Base-by-base conservation (phyloP, 1,140 invertebrate species). In the Telenomus remus region DNA sequence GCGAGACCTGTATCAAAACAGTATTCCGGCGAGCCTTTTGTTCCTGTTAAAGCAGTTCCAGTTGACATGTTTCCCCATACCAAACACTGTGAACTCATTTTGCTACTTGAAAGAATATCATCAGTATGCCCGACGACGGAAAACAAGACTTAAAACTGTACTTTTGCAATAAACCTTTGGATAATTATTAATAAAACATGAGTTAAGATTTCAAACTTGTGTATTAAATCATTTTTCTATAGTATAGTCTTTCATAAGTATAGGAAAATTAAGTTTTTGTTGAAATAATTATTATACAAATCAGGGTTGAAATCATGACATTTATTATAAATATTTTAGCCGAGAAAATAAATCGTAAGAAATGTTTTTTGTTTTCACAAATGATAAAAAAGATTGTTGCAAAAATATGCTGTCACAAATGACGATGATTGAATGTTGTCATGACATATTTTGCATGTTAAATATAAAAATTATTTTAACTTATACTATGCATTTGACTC, bases 21-120 rank as follows among this genome's bases (percentile, higher is more conserved):
- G 11, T 93, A 95, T 79, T 88, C 90, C 19, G 96, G 96, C 0
- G 90, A 92, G 27, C 95, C 95, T 1, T 96, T 98, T 83, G 89
- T 93, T 33, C 94, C 95, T 0, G 89, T 93, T 0, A 90, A 91
- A 78, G 95, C 96, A 0, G 89, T 96, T 10, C 93, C 95, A 5
- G 94, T 99, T 0, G 97, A 99, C 83, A 92, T 99, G 92, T 99
- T 99, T 89, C 97, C 97, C 0, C 91, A 95, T 70, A 98, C 97
- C 0, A 91, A 91, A 13, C 96, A 98, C 84, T 96, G 93, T 65
- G 97, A 98, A 89, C 86, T 98, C 11, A 89, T 97, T 54, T 84
- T 98, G 16, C 89, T 95, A 27, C 94, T 98, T 82, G 93, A 97
- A 86, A 89, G 94, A 68, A 78, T 89, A 27, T 81, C 85, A 54